Evolutionary conservation across 2,797 vertebrate genomes (phyloP).

Genomic region (Natrix natrix): DNA sequence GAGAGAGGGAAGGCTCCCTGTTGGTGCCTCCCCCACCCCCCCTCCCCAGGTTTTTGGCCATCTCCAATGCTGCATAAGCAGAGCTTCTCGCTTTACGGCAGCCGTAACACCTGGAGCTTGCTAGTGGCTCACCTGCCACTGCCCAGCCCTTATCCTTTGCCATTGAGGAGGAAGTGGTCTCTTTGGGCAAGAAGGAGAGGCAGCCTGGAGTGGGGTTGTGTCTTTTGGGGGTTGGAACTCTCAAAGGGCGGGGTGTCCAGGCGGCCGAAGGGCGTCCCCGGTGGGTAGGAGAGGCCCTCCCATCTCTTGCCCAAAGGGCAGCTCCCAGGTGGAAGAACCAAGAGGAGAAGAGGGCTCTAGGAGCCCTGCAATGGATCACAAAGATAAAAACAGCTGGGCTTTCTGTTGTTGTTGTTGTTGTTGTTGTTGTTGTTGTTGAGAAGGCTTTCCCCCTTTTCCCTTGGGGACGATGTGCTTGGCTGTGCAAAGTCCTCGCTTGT

Average conservation of each 20-base stretch:
- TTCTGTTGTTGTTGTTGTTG: too few relatives aligned
- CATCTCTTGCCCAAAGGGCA: neutral
- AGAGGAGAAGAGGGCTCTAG: neutral
- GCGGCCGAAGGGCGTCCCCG: neutral
- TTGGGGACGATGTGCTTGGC: neutral
- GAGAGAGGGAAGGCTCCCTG: neutral
- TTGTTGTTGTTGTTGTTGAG: neutral
- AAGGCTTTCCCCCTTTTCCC: neutral
- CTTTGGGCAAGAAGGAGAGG: neutral
- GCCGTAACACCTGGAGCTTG: neutral
- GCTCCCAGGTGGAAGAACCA: too few relatives aligned
- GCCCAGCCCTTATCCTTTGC: too few relatives aligned
- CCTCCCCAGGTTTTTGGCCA: neutral
- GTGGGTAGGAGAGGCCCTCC: neutral
- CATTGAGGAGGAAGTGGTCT: neutral
- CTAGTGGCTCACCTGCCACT: too few relatives aligned
- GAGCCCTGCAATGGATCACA: slow-evolving; percentile 9
- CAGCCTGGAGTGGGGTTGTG: neutral
- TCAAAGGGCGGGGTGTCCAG: neutral
- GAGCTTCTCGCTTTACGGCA: neutral
- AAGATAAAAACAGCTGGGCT: slow-evolving; percentile 27
- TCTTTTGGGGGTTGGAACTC: neutral
- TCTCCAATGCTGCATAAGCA: neutral
- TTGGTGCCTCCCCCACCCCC: too few relatives aligned
- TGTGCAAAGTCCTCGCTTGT: slow-evolving; percentile 23